Base-by-base conservation (phyloP, 2,888 invertebrate species). In the Phanerotoma sp. region DNA sequence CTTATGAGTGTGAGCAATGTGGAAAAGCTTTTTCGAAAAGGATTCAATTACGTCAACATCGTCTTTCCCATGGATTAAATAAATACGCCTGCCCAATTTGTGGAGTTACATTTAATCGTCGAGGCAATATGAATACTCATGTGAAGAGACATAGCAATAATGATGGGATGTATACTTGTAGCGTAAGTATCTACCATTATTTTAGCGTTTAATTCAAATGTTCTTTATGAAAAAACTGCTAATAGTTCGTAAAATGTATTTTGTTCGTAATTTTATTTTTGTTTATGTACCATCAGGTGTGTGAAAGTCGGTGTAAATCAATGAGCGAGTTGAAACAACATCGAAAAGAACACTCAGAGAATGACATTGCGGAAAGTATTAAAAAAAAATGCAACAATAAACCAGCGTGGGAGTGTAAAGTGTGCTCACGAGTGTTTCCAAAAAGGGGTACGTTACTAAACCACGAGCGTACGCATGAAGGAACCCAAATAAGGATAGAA, bases 1-100 rank as follows among this genome's bases (percentile, higher is more conserved):
- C 77, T 1, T 77, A 75, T 54, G 56, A 67, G 2, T 81, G 81
- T 54, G 73, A 77, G 4, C 67, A 74, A 32, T 81, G 80, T 60
- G 71, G 69, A 3, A 79, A 80, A 63, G 68, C 71, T 7, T 79
- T 79, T 64, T 70, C 67, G 37, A 74, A 71, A 51, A 67, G 73
- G 42, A 71, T 73, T 45, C 76, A 75, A 60, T 62, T 77, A 49
- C 62, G 74, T 16, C 76, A 77, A 45, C 75, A 76, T 51, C 64
- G 62, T 46, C 62, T 70, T 10, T 69, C 71, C 3, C 76, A 77
- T 54, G 69, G 69, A 10, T 55, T 53, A 6, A 71, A 70, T 32
- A 70, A 66, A 46, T 68, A 68, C 40, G 55, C 60, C 20, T 77
- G 77, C 57, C 66, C 66, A 5, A 59, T 74, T 51, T 77, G 77